A percentile compares a stretch with the other conserved stretches of the same genome.
phyloP scores from a whole-genome alignment of 64 coral and sea anemone species.

The Stichodactyla helianthus region DNA sequence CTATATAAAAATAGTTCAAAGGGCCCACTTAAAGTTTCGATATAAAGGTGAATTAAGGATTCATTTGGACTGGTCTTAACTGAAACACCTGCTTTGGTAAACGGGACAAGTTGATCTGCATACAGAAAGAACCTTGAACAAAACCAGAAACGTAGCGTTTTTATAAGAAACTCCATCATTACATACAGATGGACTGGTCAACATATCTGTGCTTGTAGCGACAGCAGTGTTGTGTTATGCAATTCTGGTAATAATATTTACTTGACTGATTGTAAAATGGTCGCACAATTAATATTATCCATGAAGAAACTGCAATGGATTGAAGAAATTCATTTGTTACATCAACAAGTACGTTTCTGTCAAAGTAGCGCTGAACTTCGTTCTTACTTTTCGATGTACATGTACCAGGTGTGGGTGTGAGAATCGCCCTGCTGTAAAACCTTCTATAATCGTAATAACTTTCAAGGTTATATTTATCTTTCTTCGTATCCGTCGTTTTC shows the following conservation, averaged over 20 bases:
- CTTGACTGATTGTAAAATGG: not conserved
- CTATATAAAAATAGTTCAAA: not conserved
- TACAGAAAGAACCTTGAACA: no score
- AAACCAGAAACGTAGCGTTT: no score
- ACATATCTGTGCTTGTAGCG: not conserved
- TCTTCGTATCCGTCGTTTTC: no score
- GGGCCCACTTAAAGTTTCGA: not conserved
- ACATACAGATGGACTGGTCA: not conserved
- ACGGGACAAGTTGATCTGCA: no score
- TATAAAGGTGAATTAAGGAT: not conserved
- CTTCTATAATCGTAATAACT: no score
- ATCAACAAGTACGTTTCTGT: not conserved
- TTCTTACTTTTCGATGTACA: not conserved
- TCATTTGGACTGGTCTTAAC: not conserved
- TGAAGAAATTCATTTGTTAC: not conserved
- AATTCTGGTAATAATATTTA: not conserved
- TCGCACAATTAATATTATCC: not conserved
- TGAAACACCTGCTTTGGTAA: not conserved
- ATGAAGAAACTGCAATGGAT: constrained; percentile 19
- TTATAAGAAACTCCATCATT: no score
- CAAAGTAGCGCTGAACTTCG: no score
- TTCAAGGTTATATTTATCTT: no score
- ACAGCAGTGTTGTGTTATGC: no score
- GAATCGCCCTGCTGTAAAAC: no score
- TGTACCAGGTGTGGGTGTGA: not conserved